phyloP scores from a whole-genome alignment of 1,140 invertebrate genomes.

The Eupristina koningsbergeri region DNA sequence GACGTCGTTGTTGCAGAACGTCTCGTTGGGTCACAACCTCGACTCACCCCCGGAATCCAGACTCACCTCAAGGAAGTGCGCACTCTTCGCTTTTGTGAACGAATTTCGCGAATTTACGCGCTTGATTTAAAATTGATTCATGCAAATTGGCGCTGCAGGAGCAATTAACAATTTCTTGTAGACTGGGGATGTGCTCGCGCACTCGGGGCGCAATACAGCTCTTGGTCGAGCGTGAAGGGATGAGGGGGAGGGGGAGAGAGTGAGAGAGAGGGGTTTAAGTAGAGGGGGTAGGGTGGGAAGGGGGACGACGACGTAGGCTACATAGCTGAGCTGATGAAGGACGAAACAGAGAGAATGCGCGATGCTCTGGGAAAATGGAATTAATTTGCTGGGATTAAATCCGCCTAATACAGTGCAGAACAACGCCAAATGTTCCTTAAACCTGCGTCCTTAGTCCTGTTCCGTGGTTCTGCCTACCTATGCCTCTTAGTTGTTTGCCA shows the following conservation, averaged over 20 bases:
- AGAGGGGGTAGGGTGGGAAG: neutral
- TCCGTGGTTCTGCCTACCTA: neutral
- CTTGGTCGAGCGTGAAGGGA: slow-evolving; percentile 58
- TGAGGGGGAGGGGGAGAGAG: neutral
- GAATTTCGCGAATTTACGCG: neutral
- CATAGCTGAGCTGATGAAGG: slow-evolving; percentile 72
- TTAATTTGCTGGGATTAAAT: slow-evolving; percentile 74
- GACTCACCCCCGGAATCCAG: neutral
- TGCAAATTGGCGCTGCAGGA: slow-evolving; percentile 73
- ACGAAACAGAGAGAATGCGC: slow-evolving; percentile 72
- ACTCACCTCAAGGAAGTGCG: neutral
- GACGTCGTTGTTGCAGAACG: no score
- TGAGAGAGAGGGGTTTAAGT: slow-evolving; percentile 28
- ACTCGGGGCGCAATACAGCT: slow-evolving; percentile 59
- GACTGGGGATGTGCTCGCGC: slow-evolving; percentile 57
- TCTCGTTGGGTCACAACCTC: no score
- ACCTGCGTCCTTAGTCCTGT: slow-evolving; percentile 56
- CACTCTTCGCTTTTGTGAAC: slow-evolving; percentile 6
- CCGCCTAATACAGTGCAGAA: slow-evolving; percentile 64
- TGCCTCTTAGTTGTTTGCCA: neutral
- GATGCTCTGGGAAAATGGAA: slow-evolving; percentile 73
- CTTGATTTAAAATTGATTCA: slow-evolving; percentile 74
- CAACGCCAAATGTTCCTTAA: slow-evolving; percentile 66
- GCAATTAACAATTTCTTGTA: slow-evolving; percentile 74
- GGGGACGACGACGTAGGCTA: slow-evolving; percentile 54